phyloP scores from a whole-genome alignment of 2,113 vertebrate genomes.

The Elanus axillaris region DNA sequence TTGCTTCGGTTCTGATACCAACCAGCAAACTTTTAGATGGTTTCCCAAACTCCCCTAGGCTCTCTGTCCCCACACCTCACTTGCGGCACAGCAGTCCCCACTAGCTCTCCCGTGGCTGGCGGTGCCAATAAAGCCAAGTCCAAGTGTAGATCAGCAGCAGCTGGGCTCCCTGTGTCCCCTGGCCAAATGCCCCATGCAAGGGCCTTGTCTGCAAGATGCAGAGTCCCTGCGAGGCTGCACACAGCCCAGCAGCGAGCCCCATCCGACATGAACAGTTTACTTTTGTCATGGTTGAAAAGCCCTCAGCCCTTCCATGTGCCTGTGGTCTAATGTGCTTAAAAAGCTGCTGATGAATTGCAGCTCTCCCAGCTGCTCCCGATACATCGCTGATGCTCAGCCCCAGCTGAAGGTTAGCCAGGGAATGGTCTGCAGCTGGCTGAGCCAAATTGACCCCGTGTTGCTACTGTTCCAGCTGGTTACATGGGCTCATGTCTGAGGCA shows the following conservation, averaged over 20 bases:
- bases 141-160: background rate
- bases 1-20: background rate
- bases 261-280: fast-evolving
- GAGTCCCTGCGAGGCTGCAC: background rate
- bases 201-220: background rate
- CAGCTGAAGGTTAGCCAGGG: background rate
- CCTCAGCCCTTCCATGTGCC: background rate
- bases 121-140: background rate
- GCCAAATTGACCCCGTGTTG: too few species aligned
- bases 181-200: background rate
- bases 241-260: background rate
- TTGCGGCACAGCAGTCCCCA: background rate
- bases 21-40: background rate
- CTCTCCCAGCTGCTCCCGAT: fast-evolving
- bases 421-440: background rate
- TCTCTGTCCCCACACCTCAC: background rate
- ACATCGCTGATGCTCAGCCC: background rate
- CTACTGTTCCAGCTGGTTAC: background rate
- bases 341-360: background rate
- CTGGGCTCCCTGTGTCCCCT: fast-evolving
- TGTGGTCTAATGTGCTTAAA: fast-evolving
- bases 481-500: fast-evolving
- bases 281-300: background rate
- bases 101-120: background rate
- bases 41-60: background rate